Evolutionary conservation across 2,888 invertebrate genomes (phyloP).

Genomic region (Ptycholaimellus sp.): DNA sequence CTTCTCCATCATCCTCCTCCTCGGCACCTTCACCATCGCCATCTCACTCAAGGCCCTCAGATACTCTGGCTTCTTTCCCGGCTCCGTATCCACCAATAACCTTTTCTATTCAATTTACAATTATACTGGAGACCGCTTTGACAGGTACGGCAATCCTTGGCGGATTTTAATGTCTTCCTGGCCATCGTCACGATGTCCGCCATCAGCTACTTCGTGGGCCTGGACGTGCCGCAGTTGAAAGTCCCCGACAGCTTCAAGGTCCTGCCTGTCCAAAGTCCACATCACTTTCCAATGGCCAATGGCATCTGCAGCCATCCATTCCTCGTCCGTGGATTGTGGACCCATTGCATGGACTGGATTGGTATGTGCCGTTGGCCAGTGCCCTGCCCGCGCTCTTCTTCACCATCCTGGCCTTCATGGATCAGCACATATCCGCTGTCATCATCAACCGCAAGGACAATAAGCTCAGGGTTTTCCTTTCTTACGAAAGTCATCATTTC

Average conservation of each 20-base stretch:
- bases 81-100: too few relatives aligned
- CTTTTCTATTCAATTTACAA: too few relatives aligned
- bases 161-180: conserved; percentile 34
- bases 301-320: background rate
- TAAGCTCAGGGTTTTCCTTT: conserved; percentile 24
- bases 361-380: conserved; percentile 23
- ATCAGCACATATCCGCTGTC: conserved; percentile 30
- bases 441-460: conserved; percentile 30
- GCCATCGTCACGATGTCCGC: conserved; percentile 31
- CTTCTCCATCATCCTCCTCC: conserved; percentile 25
- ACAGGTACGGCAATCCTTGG: conserved; percentile 27
- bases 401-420: conserved; percentile 29
- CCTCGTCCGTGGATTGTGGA: conserved; percentile 27
- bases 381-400: conserved; percentile 26
- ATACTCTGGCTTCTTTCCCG: conserved; percentile 21
- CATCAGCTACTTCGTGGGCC: conserved; percentile 22
- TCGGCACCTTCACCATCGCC: conserved; percentile 26
- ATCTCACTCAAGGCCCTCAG: conserved; percentile 20
- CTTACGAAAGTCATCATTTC: too few relatives aligned
- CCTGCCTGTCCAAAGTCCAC: conserved; percentile 8
- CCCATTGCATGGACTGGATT: conserved; percentile 14
- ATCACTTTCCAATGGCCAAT: background rate
- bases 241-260: conserved; percentile 26
- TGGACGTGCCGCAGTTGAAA: conserved; percentile 30
- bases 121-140: too few relatives aligned